Base-by-base conservation (phyloP, 1,140 invertebrate species). In the Bursaphelenchus mucronatus region DNA sequence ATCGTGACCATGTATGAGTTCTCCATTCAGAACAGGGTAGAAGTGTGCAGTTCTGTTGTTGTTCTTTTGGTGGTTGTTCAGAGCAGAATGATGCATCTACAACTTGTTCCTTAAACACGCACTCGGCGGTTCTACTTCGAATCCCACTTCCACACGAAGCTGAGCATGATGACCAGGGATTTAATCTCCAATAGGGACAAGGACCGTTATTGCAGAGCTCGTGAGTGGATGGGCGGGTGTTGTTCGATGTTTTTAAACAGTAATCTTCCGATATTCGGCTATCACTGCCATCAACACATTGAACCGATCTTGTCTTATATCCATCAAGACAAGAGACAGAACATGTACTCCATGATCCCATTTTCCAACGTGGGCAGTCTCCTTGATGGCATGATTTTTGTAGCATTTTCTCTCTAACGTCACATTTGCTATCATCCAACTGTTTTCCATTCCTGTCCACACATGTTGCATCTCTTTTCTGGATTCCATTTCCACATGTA, bases 401-500 rank as follows among this genome's bases (percentile, higher is more conserved):
- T 13, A 81, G 44, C 45, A 80, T 81, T 30, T 64, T 67, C 53
- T 80, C 72, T 46, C 66, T 49, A 45, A 56, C 13, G 17, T 73
- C 63, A 54, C 78, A 80, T 13, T 58, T 44, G 13, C 4, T 58
- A 40, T 67, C 70, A 17, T 17, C 10, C 44, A 40, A 71, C 56
- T 30, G 13, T 30, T 19, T 41, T 57, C 50, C 47, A 50, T 41
- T 11, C 8, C 13, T 67, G 50, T 68, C 87, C 84, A 8, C 86
- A 82, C 88, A 89, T 5, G 74, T 71, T 0, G 86, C 87, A 53
- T 81, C 83, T 21, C 89, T 82, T 19, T 82, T 84, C 71, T 88
- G 86, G 8, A 83, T 81, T 8, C 89, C 89, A 21, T 83, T 85
- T 45, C 87, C 88, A 82, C 89, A 90, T 3, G 85, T 85, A 73